phyloP scores from a whole-genome alignment of 2,113 vertebrate genomes.

The Lates calcarifer region DNA sequence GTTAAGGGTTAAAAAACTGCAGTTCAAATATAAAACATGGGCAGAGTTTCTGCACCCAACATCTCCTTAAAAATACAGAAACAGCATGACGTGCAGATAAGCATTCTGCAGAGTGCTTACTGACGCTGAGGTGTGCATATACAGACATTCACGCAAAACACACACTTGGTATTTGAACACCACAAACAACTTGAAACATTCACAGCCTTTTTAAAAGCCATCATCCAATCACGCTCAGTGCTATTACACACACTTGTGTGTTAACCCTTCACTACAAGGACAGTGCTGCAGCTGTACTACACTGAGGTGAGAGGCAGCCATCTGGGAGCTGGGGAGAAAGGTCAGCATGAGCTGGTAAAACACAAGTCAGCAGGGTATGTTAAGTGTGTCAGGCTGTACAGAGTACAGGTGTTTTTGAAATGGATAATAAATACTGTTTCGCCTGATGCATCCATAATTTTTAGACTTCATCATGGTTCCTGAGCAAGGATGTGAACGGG shows the following conservation, averaged over 20 bases:
- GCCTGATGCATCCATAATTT: slow-evolving; percentile 8
- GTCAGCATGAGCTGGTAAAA: slow-evolving; percentile 51
- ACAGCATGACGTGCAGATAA: slow-evolving; percentile 60
- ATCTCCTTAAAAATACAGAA: slow-evolving; percentile 60
- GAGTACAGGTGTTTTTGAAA: slow-evolving; percentile 32
- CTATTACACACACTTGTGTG: slow-evolving; percentile 40
- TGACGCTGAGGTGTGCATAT: slow-evolving; percentile 22
- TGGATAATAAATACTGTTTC: slow-evolving; percentile 39
- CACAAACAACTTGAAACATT: slow-evolving; percentile 52
- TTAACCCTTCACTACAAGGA: slow-evolving; percentile 43
- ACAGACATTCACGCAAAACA: background rate
- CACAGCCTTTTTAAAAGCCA: slow-evolving; percentile 50
- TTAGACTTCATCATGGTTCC: slow-evolving; percentile 9
- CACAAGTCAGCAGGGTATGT: slow-evolving; percentile 8
- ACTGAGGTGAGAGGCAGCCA: slow-evolving; percentile 43
- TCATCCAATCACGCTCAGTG: slow-evolving; percentile 17
- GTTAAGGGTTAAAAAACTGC: slow-evolving; percentile 71
- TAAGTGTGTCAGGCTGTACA: slow-evolving; percentile 16
- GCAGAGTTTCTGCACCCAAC: slow-evolving; percentile 41
- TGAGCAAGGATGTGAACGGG: slow-evolving; percentile 2
- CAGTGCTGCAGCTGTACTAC: slow-evolving; percentile 26
- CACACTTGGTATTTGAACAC: slow-evolving; percentile 19
- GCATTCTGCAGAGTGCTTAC: slow-evolving; percentile 53
- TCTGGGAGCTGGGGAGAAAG: slow-evolving; percentile 48
- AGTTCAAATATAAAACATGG: slow-evolving; percentile 69